Evolutionary conservation across 2,113 vertebrate species (phyloP).

Genomic region (Ptychochromis oligacanthus): DNA sequence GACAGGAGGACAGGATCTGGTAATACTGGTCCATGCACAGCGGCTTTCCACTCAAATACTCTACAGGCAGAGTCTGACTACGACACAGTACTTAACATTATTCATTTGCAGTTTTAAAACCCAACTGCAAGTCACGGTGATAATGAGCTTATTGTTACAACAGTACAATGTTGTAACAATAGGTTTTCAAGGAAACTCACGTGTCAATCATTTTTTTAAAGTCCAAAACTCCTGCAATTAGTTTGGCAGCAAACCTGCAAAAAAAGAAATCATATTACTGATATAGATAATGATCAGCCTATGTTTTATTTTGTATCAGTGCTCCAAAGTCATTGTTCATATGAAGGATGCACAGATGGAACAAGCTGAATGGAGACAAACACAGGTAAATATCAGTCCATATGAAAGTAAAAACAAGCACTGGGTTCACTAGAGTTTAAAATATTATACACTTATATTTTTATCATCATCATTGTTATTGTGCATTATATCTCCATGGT

Average conservation of each 20-base stretch:
- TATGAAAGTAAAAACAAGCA: neutral
- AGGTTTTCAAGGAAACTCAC: constrained; percentile 78
- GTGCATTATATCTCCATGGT: neutral
- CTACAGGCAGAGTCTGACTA: constrained; percentile 90
- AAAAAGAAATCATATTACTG: neutral
- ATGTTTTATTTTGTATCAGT: neutral
- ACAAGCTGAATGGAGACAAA: neutral
- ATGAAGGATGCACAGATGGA: neutral
- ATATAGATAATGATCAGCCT: neutral
- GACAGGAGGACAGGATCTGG: constrained; percentile 94
- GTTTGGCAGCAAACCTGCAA: constrained; percentile 92
- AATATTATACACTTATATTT: neutral
- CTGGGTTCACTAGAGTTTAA: neutral
- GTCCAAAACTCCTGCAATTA: constrained; percentile 94
- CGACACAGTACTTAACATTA: constrained; percentile 23
- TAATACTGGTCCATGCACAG: constrained; percentile 99
- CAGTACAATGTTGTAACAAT: neutral
- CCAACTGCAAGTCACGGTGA: neutral
- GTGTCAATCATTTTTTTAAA: constrained; percentile 96
- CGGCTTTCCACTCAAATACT: constrained; percentile 88
- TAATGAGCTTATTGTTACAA: neutral
- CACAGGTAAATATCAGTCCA: neutral
- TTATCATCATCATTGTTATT: neutral
- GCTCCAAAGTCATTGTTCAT: neutral
- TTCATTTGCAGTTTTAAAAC: neutral